Base-by-base conservation (phyloP, 1,140 invertebrate genomes). In the Thereuonema tuberculata region DNA sequence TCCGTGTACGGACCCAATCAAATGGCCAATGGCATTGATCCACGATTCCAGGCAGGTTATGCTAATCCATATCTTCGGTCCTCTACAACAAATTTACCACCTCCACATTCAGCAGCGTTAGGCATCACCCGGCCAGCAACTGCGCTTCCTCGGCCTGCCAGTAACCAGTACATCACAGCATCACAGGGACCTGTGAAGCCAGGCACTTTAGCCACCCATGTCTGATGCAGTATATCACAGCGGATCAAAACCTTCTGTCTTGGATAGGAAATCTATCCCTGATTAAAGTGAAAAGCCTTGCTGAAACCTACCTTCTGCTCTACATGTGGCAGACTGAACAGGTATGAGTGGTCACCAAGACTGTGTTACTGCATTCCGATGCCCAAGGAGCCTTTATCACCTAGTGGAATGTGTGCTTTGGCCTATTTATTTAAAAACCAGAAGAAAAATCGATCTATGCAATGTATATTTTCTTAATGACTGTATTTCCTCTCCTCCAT, bases 41-140 rank as follows among this genome's bases (percentile, higher is more conserved):
- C 89, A 12, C 77, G 87, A 60, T 93, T 87, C 68, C 87, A 86
- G 23, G 89, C 89, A 24, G 84, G 85, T 2, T 93, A 92, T 69
- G 89, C 88, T 54, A 91, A 91, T 75, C 88, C 88, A 0, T 90
- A 90, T 71, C 75, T 92, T 61, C 78, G 87, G 69, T 81, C 76
- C 49, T 74, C 77, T 28, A 65, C 64, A 27, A 67, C 76, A 28
- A 75, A 75, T 47, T 67, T 78, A 53, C 76, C 76, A 54, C 78
- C 76, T 1, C 69, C 73, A 0, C 68, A 65, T 21, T 48, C 82
- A 37, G 82, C 84, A 1, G 85, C 85, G 21, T 85, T 84, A 43
- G 85, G 85, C 0, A 84, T 82, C 15, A 86, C 86, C 67, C 82
- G 73, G 47, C 72, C 73, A 65, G 74, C 72, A 58, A 74, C 71